Conservation (phyloP, 2,797 vertebrate genomes). For the Bovichtus variegatus region DNA sequence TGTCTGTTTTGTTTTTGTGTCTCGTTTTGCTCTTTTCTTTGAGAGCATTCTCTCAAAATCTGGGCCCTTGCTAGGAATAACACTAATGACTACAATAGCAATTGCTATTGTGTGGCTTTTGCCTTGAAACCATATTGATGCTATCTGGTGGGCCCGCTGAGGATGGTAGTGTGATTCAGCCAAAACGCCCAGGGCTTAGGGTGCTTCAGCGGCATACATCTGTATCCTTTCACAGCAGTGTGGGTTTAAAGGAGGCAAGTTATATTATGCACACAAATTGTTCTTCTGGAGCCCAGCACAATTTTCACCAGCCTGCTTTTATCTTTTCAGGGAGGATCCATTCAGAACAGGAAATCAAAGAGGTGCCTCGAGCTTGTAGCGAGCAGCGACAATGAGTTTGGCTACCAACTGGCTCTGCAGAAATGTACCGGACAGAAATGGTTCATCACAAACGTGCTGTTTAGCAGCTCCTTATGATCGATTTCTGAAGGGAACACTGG, state of each 20-base stretch:
- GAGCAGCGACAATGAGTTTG: slow-evolving; percentile 93
- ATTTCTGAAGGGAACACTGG: slow-evolving; percentile 37
- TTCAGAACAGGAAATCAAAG: slow-evolving; percentile 98
- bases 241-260: slow-evolving; percentile 49
- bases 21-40: slow-evolving; percentile 9
- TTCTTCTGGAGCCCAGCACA: slow-evolving; percentile 42
- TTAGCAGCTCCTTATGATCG: slow-evolving; percentile 86
- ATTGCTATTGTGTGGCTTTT: slow-evolving; percentile 53
- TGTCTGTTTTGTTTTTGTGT: background rate
- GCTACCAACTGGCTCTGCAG: slow-evolving; percentile 94
- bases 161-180: slow-evolving; percentile 45
- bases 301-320: slow-evolving; percentile 66
- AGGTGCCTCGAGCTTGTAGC: slow-evolving; percentile 95
- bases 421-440: slow-evolving; percentile 96
- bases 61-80: slow-evolving; percentile 12
- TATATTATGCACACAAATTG: slow-evolving; percentile 48
- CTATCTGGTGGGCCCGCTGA: slow-evolving; percentile 47
- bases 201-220: slow-evolving; percentile 45
- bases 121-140: slow-evolving; percentile 53
- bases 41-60: slow-evolving; percentile 16
- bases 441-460: slow-evolving; percentile 94
- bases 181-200: slow-evolving; percentile 52
- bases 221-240: slow-evolving; percentile 46
- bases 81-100: slow-evolving; percentile 44
- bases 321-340: slow-evolving; percentile 92